phyloP scores from a whole-genome alignment of 2,797 vertebrate species.

The Sylvia borin region DNA sequence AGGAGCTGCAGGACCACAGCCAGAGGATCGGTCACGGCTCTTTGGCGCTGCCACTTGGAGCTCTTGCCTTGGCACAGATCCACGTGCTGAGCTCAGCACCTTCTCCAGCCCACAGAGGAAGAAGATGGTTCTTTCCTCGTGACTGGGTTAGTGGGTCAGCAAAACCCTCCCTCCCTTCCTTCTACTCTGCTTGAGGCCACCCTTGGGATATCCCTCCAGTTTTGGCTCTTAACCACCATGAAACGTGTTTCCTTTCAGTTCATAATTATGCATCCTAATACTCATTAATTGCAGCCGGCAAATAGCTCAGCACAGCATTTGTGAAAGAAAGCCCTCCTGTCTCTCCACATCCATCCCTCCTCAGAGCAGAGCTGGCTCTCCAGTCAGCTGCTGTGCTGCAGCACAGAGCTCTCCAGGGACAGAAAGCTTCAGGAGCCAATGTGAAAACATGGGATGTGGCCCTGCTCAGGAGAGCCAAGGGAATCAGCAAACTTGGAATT shows the following conservation, averaged over 20 bases:
- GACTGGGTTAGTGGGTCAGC: not conserved
- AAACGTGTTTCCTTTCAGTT: slow-evolving; percentile 50
- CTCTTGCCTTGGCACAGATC: not conserved
- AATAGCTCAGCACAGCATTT: slow-evolving; percentile 48
- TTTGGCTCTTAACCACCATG: slow-evolving; percentile 5
- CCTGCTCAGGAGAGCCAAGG: not conserved
- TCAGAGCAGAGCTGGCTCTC: not conserved
- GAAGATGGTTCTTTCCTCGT: not conserved
- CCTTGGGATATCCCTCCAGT: not conserved
- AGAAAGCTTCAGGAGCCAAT: not conserved
- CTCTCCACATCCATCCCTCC: not conserved
- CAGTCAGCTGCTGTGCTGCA: slow-evolving; percentile 11
- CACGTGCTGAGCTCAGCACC: not conserved
- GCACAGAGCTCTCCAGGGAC: not conserved
- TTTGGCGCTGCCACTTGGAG: not conserved
- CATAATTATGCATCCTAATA: slow-evolving; percentile 64
- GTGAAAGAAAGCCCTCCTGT: not conserved
- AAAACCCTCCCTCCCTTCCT: not conserved
- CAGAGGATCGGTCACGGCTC: not conserved
- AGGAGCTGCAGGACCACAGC: not conserved
- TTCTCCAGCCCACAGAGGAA: not conserved
- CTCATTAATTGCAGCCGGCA: slow-evolving; percentile 65
- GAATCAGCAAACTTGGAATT: not conserved
- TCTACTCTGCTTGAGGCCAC: not conserved
- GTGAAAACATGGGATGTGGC: rapidly evolving